Percentiles rank a stretch among this genome's conserved stretches.
phyloP scores from a whole-genome alignment of 2,888 invertebrate genomes.

The Hoplodrina blanda region DNA sequence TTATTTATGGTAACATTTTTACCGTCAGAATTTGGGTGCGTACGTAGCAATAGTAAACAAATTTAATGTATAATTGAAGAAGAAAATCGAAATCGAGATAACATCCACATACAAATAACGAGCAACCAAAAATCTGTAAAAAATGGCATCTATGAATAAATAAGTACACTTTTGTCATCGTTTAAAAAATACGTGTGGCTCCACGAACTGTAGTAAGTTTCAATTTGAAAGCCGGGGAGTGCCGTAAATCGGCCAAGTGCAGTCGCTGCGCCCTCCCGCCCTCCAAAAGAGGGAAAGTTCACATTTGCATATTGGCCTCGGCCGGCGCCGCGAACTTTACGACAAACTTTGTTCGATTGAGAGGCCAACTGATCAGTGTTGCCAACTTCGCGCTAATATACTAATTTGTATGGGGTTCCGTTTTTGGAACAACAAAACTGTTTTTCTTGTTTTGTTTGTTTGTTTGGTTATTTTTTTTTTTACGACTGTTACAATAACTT shows the following conservation, averaged over 20 bases:
- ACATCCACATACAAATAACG: background rate
- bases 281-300: conserved; percentile 84
- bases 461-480: background rate
- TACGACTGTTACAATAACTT: background rate
- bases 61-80: background rate
- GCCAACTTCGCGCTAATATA: conserved; percentile 52
- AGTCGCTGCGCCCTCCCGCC: conserved; percentile 69
- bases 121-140: background rate
- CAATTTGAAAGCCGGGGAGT: conserved; percentile 75
- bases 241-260: conserved; percentile 88
- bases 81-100: background rate
- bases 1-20: background rate
- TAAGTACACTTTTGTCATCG: conserved; percentile 26
- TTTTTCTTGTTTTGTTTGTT: conserved; percentile 36
- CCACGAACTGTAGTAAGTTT: conserved; percentile 70
- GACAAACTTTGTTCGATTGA: conserved; percentile 68
- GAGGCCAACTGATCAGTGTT: conserved; percentile 49
- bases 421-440: conserved; percentile 37
- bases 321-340: conserved; percentile 68
- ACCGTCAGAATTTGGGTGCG: background rate
- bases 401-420: conserved; percentile 39
- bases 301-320: conserved; percentile 84
- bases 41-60: background rate
- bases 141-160: conserved; percentile 8
- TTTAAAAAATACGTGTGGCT: conserved; percentile 44